Conservation (phyloP, 2,113 vertebrate species). For the Seriola quinqueradiata region DNA sequence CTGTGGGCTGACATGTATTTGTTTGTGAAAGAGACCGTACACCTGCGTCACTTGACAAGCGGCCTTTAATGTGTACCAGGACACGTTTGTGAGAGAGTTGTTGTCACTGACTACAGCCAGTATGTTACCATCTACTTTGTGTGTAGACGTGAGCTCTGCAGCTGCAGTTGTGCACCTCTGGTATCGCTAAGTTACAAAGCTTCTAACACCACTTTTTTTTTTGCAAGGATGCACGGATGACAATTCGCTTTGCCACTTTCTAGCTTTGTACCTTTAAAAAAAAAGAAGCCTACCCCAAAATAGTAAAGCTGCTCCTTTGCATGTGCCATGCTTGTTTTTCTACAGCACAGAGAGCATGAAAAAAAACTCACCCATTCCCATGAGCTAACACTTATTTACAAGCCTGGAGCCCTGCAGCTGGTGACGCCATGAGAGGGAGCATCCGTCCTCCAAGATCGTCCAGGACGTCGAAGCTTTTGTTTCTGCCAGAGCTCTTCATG, state of each 20-base stretch:
- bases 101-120: too few relatives aligned
- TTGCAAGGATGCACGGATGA: not conserved
- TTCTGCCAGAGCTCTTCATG: constrained; percentile 1
- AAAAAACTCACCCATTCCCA: constrained; percentile 3
- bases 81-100: too few relatives aligned
- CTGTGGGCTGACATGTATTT: too few relatives aligned
- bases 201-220: too few relatives aligned
- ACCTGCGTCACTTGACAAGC: too few relatives aligned
- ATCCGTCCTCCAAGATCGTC: not conserved
- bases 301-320: not conserved
- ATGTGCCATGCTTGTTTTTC: constrained; percentile 1
- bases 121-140: too few relatives aligned
- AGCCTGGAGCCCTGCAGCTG: constrained; percentile 22
- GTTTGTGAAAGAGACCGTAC: too few relatives aligned
- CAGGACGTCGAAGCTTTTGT: not conserved
- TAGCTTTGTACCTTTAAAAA: not conserved
- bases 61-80: too few relatives aligned
- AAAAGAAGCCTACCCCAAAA: not conserved
- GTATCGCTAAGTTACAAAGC: not conserved
- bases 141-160: too few relatives aligned
- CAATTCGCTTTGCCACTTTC: not conserved
- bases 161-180: too few relatives aligned
- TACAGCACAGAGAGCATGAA: not conserved
- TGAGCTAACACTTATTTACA: constrained; percentile 41
- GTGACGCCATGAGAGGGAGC: constrained; percentile 11